Conservation (phyloP, 2,888 invertebrate genomes). For the Eledone cirrhosa region DNA sequence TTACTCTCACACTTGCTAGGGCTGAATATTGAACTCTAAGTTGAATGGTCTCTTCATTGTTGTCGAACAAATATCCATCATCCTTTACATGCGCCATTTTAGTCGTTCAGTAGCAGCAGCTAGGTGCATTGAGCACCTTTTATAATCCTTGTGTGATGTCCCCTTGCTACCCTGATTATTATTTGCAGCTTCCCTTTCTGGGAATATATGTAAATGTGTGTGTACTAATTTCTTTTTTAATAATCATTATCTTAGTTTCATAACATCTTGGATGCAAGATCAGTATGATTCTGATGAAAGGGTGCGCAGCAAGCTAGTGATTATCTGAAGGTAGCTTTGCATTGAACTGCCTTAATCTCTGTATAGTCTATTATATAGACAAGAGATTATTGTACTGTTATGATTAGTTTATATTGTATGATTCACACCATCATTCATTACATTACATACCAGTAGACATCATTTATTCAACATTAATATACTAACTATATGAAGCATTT, state of each 20-base stretch:
- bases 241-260: neutral
- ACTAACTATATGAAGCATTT: too few species aligned
- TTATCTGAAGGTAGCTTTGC: neutral
- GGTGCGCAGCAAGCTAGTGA: neutral
- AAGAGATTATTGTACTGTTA: constrained; percentile 6
- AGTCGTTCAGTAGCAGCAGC: neutral
- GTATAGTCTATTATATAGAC: constrained; percentile 12
- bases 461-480: too few species aligned
- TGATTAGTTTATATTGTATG: constrained; percentile 22
- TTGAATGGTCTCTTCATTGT: constrained; percentile 15
- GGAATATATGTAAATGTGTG: neutral
- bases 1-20: neutral
- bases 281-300: too few species aligned
- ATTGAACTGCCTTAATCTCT: constrained; percentile 8
- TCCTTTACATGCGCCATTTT: constrained; percentile 19
- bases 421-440: neutral
- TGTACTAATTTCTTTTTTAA: neutral
- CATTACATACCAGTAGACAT: too few species aligned
- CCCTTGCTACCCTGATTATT: neutral
- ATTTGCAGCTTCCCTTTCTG: neutral
- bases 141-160: neutral
- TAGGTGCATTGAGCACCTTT: neutral
- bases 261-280: neutral
- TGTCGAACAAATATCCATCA: constrained; percentile 10
- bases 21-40: constrained; percentile 15